Evolutionary conservation across 1,140 invertebrate genomes (phyloP), one percentile per base, ranked within the genome.

Genomic region (Arion vulgaris): DNA sequence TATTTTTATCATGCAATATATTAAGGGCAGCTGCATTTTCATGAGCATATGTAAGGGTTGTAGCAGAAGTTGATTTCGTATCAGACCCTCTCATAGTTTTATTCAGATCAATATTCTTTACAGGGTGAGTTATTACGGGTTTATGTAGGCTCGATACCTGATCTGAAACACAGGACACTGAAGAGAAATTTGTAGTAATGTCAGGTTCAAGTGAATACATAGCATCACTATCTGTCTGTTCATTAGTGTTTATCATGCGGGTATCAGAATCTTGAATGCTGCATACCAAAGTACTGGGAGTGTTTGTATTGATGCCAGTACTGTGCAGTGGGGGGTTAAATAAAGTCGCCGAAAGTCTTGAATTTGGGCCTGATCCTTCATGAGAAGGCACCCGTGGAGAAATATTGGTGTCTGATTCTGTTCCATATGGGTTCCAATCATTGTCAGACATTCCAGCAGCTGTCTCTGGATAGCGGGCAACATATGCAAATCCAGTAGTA

Each of bases 371-470:
- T 28, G 28, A 26, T n/a, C 36, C n/a, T 13, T 66, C 26, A 2
- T 79, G 28, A 45, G 32, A 9, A n/a, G 38, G 53, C 32, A 83
- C 32, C 32, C 86, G 34, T 2, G 86, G 86, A n/a, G 84, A 83
- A 2, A 45, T 41, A 74, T 87, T 87, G 17, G 76, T 83, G 81
- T 87, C 86, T 19, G 86, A 87, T 66, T 87, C 86, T 36, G 86
- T 85, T 19, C 82, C 82, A 72, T 86, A 86, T 28, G 84, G 83
- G 38, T 86, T 86, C 86, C 86, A 87, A 66, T 87, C 86, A 41
- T 32, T 85, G 78, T 87, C 86, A 39, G 86, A 87, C 51, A 87
- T 41, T 13, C 86, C 86, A 34, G 77, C 57, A 0, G 80, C 83
- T 19, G 84, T 79, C 74, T 87, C 86, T 32, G 86, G 86, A 57